Evolutionary conservation across 2,888 invertebrate species (phyloP).

Genomic region (Melangyna quadrimaculata): DNA sequence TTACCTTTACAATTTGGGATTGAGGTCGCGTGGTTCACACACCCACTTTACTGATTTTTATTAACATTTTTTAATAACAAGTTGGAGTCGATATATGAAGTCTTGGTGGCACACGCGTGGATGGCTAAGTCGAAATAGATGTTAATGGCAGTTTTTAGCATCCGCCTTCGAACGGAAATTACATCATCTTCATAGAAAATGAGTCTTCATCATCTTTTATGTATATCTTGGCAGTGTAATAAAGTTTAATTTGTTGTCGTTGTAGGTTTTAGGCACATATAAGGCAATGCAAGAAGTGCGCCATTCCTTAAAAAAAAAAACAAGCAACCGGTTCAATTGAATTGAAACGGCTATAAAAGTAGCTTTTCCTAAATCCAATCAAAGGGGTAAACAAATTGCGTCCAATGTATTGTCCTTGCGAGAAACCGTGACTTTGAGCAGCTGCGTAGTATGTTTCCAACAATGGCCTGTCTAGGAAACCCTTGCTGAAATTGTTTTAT

Average conservation of each 20-base stretch:
- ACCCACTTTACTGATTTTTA: slow-evolving; percentile 6
- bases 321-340: not conserved
- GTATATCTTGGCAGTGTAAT: not conserved
- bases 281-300: not conserved
- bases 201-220: not conserved
- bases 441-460: slow-evolving; percentile 45
- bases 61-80: slow-evolving; percentile 4
- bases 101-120: slow-evolving; percentile 55
- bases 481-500: not conserved
- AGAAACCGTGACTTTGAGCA: slow-evolving; percentile 20
- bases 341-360: not conserved
- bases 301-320: not conserved
- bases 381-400: slow-evolving; percentile 7
- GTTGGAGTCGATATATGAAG: slow-evolving; percentile 30
- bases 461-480: slow-evolving; percentile 7
- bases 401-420: slow-evolving; percentile 16
- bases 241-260: not conserved
- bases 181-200: slow-evolving; percentile 1
- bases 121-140: not conserved
- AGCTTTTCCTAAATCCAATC: not conserved
- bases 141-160: not conserved
- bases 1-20: not conserved
- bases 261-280: not conserved
- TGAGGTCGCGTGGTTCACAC: slow-evolving; percentile 24
- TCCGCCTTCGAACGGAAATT: slow-evolving; percentile 20